A percentile compares a stretch with the other conserved stretches of the same genome.
Conservation (phyloP, 2,888 invertebrate genomes). For the Gerosis bhagava region DNA sequence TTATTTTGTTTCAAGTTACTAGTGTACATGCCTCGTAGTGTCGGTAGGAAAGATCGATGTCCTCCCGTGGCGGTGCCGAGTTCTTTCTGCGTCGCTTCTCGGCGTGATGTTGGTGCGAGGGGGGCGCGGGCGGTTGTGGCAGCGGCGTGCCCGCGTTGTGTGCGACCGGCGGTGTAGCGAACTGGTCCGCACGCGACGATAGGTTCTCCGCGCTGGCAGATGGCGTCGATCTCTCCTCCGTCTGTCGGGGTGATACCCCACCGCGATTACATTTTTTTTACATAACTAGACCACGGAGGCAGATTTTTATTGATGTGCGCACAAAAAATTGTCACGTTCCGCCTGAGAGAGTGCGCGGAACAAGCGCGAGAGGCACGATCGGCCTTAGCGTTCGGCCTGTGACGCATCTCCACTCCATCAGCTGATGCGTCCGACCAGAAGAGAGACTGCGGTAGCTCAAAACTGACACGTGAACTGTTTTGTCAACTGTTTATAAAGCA, state of each 20-base stretch:
- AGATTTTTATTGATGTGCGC: no score
- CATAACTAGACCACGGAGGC: no score
- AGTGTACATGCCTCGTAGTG: slow-evolving; percentile 78
- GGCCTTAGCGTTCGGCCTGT: no score
- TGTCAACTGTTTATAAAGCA: no score
- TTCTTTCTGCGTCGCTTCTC: slow-evolving; percentile 76
- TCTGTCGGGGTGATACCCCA: slow-evolving; percentile 48
- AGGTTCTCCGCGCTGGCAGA: slow-evolving; percentile 75
- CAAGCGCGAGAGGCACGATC: no score
- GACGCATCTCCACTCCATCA: no score
- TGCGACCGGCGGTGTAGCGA: slow-evolving; percentile 68
- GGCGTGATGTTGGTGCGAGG: slow-evolving; percentile 48
- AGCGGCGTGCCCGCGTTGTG: slow-evolving; percentile 55
- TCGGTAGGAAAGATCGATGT: slow-evolving; percentile 61
- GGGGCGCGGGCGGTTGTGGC: slow-evolving; percentile 51
- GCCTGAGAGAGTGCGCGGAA: no score
- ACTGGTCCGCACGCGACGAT: slow-evolving; percentile 63
- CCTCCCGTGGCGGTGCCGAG: slow-evolving; percentile 65
- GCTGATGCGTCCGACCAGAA: no score
- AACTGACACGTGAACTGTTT: no score
- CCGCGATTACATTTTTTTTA: background rate
- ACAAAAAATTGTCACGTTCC: no score
- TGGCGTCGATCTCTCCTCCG: slow-evolving; percentile 70
- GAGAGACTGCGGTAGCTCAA: no score
- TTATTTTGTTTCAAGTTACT: no score